phyloP scores from a whole-genome alignment of 2,113 vertebrate species.

The Candoia aspera region DNA sequence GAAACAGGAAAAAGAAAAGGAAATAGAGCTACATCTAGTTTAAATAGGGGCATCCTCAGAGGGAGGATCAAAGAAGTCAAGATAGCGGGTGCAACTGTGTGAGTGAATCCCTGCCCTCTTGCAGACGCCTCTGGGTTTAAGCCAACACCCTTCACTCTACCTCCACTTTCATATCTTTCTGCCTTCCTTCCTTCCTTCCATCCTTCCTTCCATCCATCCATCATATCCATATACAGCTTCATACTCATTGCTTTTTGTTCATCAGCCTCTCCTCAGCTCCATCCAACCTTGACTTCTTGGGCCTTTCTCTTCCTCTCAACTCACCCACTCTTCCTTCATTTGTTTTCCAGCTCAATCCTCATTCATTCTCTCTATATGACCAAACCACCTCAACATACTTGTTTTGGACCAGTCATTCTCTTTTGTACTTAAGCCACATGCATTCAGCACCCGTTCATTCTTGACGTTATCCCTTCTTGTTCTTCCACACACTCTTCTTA shows the following conservation, averaged over 20 bases:
- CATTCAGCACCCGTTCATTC: neutral
- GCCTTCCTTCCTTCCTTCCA: neutral
- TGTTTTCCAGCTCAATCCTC: neutral
- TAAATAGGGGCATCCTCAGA: neutral
- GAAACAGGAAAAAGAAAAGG: neutral
- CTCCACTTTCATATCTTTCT: neutral
- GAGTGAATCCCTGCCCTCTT: neutral
- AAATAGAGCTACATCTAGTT: neutral
- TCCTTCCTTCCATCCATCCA: neutral
- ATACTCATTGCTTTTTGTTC: neutral
- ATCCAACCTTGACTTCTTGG: neutral
- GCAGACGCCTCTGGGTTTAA: neutral
- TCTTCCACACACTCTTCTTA: neutral
- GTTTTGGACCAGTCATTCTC: neutral
- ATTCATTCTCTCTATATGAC: neutral
- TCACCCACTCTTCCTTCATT: neutral
- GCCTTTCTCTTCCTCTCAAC: neutral
- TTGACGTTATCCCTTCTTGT: neutral
- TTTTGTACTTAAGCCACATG: neutral
- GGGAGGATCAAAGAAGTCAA: neutral
- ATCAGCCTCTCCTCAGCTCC: neutral
- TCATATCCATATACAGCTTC: neutral
- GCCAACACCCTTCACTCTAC: neutral
- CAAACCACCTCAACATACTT: neutral
- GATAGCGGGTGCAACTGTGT: neutral